Percentiles rank a stretch among this genome's conserved stretches.
Evolutionary conservation across 1,140 invertebrate genomes (phyloP).

Genomic region (Leptonema lineaticorne): DNA sequence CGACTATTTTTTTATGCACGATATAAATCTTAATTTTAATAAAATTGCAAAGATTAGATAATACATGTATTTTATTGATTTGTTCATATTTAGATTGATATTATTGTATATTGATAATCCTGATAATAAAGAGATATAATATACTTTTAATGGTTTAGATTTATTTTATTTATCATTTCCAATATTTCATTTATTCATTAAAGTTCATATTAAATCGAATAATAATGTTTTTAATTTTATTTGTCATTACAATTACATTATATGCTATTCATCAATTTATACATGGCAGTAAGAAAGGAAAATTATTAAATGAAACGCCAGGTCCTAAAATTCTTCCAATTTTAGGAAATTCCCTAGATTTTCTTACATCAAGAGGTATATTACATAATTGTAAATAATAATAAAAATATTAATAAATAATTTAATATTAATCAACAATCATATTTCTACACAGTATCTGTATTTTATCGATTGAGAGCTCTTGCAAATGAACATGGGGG

Average conservation of each 20-base stretch:
- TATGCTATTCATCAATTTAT: conserved; percentile 13
- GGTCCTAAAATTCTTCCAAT: conserved; percentile 43
- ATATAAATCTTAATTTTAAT: no score
- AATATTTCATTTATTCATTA: no score
- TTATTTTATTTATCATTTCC: no score
- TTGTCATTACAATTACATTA: not conserved
- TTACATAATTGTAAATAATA: not conserved
- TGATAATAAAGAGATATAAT: no score
- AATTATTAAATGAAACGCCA: conserved; percentile 44
- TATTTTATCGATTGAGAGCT: conserved; percentile 33
- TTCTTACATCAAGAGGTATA: conserved; percentile 43
- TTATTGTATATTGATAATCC: no score
- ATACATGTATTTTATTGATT: no score
- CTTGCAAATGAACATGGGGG: conserved; percentile 25
- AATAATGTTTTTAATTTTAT: no score
- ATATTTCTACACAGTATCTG: conserved; percentile 29
- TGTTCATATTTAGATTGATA: no score
- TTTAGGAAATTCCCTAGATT: conserved; percentile 44
- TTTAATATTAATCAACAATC: not conserved
- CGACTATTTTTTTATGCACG: no score
- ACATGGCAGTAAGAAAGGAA: conserved; percentile 29
- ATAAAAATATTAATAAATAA: not conserved
- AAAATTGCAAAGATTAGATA: no score
- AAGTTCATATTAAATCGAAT: no score
- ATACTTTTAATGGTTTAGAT: no score